Evolutionary conservation across 92 coral and sea anemone species (phyloP).

Genomic region (Scolanthus callimorphus): DNA sequence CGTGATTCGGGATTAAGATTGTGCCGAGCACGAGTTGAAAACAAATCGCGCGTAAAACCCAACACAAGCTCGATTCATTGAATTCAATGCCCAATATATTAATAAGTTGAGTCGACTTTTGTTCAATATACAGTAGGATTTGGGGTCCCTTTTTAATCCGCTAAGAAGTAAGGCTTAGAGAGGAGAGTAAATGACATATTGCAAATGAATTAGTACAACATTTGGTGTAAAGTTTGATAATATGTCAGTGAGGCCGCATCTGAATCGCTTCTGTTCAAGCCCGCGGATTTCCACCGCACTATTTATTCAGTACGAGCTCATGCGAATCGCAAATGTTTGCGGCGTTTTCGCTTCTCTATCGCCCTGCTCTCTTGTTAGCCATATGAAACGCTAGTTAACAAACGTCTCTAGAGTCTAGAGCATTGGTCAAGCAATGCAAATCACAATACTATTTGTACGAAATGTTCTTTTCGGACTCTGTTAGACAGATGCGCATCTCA

Average conservation of each 20-base stretch:
- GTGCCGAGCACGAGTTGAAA: not conserved
- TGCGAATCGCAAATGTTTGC: not conserved
- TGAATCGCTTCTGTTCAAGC: no score
- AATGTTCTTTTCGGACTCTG: constrained; percentile 18
- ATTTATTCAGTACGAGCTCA: not conserved
- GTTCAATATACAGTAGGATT: not conserved
- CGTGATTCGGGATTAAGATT: no score
- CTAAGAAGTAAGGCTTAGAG: not conserved
- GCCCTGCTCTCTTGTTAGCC: no score
- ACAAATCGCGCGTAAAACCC: constrained; percentile 4
- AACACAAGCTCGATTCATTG: no score
- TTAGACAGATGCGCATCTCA: constrained; percentile 18
- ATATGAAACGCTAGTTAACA: no score
- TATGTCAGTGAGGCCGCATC: constrained; percentile 21
- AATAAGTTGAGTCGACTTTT: not conserved
- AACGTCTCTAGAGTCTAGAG: no score
- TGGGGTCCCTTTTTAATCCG: not conserved
- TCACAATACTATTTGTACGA: no score
- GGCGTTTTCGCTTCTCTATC: no score
- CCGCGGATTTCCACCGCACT: no score
- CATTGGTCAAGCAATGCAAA: no score
- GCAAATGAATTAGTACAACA: constrained; percentile 46
- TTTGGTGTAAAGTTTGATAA: constrained; percentile 30
- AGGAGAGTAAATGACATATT: constrained; percentile 39
- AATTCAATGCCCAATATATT: not conserved